A percentile compares a stretch with the other conserved stretches of the same genome.
Conservation (phyloP, 2,888 invertebrate genomes). For the Drosophila barbarae region DNA sequence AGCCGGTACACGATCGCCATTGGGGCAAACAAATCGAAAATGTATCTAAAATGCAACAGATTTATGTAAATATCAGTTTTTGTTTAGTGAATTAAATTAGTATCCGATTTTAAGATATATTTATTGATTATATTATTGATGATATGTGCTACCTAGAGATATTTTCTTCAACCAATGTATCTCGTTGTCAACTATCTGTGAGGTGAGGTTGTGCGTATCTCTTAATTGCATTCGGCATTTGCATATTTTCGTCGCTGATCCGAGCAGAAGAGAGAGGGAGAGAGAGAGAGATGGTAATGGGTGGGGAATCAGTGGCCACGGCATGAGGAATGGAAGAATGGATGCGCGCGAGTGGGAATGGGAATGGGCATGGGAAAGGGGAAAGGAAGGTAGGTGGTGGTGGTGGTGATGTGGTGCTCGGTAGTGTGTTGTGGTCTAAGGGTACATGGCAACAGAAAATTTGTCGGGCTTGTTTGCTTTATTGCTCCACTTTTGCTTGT, state of each 20-base stretch:
- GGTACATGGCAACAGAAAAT: constrained; percentile 51
- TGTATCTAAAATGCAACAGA: background rate
- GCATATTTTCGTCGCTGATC: constrained; percentile 26
- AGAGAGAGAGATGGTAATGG: constrained; percentile 8
- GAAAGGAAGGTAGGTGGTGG: constrained; percentile 20
- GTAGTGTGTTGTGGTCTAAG: constrained; percentile 20
- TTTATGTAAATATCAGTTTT: no score
- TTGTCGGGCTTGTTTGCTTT: constrained; percentile 70
- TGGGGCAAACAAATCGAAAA: constrained; percentile 1
- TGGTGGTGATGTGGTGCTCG: background rate
- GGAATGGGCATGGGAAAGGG: constrained; percentile 4
- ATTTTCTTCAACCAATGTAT: background rate
- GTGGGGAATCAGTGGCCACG: background rate
- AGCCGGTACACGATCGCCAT: constrained; percentile 25
- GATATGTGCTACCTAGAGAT: no score
- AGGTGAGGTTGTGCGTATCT: constrained; percentile 22
- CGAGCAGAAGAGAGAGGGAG: background rate
- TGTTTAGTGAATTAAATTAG: no score
- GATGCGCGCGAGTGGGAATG: constrained; percentile 6
- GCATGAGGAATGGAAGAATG: background rate
- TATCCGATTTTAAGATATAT: background rate
- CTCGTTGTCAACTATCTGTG: constrained; percentile 10
- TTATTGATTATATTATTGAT: no score
- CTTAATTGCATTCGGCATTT: constrained; percentile 32
- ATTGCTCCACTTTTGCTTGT: constrained; percentile 74